Evolutionary conservation across 2,888 invertebrate species (phyloP).

Genomic region (Drosophila recens): DNA sequence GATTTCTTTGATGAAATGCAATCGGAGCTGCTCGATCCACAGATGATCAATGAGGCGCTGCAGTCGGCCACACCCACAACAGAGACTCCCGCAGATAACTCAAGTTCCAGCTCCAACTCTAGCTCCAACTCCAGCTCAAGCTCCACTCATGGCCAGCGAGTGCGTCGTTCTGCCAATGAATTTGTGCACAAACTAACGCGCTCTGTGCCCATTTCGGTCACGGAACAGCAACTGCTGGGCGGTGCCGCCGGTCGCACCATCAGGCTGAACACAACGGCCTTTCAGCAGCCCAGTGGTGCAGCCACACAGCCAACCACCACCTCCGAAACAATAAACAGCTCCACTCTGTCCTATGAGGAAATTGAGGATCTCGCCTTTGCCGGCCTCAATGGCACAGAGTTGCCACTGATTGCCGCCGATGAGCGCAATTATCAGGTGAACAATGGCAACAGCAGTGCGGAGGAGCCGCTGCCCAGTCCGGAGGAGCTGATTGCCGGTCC

Average conservation of each 20-base stretch:
- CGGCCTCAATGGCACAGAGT: conserved; percentile 82
- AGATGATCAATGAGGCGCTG: conserved; percentile 80
- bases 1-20: conserved; percentile 79
- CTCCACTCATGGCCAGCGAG: conserved; percentile 27
- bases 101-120: not conserved
- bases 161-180: conserved; percentile 68
- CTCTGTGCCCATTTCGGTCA: conserved; percentile 74
- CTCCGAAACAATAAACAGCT: conserved; percentile 4
- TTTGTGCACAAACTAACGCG: conserved; percentile 82
- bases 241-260: conserved; percentile 68
- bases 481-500: conserved; percentile 83
- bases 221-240: conserved; percentile 67
- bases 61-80: conserved; percentile 36
- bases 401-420: conserved; percentile 43
- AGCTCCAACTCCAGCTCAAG: not conserved
- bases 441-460: conserved; percentile 46
- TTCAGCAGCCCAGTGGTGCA: conserved; percentile 64
- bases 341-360: conserved; percentile 67
- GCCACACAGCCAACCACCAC: conserved; percentile 14
- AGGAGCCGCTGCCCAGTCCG: conserved; percentile 82
- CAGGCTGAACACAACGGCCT: conserved; percentile 81
- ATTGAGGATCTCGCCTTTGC: conserved; percentile 83
- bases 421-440: conserved; percentile 50
- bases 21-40: conserved; percentile 77
- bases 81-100: not conserved